These are phyloP conservation scores for Caenorhabditis sp. DNA, from an alignment of 2,888 invertebrate genomes.

Conservation along the genomic window DNA sequence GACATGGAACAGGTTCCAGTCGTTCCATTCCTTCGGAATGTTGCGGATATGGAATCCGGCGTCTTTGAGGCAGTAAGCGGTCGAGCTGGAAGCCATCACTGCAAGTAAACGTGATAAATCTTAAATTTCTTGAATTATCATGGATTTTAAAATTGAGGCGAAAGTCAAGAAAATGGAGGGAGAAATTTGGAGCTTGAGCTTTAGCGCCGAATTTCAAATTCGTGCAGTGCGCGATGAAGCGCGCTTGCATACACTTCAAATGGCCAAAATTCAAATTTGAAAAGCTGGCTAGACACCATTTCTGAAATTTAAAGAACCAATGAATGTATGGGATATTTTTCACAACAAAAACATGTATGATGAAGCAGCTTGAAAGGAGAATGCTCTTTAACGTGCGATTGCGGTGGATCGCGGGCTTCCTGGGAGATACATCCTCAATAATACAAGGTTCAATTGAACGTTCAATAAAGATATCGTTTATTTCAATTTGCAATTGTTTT, in stretches of 20 bases:
- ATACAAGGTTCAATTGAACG: too few species aligned
- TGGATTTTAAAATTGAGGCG: background rate
- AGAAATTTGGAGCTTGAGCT: background rate
- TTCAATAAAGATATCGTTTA: too few species aligned
- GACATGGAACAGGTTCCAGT: slow-evolving; percentile 61
- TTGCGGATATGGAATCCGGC: slow-evolving; percentile 59
- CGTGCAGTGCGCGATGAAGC: slow-evolving; percentile 13
- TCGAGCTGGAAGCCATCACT: slow-evolving; percentile 60
- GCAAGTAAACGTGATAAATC: background rate
- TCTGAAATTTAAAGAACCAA: too few species aligned
- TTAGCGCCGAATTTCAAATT: slow-evolving; percentile 15
- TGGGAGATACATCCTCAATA: too few species aligned
- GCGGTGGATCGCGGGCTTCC: too few species aligned
- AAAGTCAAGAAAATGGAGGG: background rate
- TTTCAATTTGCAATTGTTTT: too few species aligned
- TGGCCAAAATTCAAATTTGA: background rate
- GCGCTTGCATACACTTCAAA: background rate
- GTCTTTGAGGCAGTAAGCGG: slow-evolving; percentile 53
- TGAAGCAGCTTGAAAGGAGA: too few species aligned
- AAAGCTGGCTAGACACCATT: too few species aligned
- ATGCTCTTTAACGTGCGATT: too few species aligned
- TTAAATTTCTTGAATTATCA: too few species aligned
- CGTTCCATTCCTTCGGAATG: slow-evolving; percentile 60
- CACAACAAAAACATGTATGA: too few species aligned
- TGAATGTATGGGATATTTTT: too few species aligned